Evolutionary conservation across 2,888 invertebrate species (phyloP).

Genomic region (Caenorhabditis sp.): DNA sequence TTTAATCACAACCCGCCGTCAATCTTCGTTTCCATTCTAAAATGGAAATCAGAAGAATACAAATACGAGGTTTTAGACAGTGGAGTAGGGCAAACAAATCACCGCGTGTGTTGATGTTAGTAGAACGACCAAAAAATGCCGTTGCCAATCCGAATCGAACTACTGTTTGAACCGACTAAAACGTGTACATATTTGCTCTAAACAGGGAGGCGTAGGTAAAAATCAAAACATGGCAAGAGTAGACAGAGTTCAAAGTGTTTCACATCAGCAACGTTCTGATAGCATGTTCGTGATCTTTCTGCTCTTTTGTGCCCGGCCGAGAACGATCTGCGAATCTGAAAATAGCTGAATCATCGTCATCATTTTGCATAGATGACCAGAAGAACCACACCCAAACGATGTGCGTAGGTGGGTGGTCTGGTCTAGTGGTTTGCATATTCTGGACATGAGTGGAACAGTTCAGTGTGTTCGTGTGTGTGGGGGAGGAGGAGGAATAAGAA

Average conservation of each 20-base stretch:
- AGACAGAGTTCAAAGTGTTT: constrained; percentile 26
- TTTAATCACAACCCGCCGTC: too few relatives aligned
- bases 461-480: constrained; percentile 32
- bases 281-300: constrained; percentile 29
- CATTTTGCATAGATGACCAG: constrained; percentile 18
- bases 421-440: constrained; percentile 41
- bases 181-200: constrained; percentile 47
- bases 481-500: constrained; percentile 4
- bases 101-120: constrained; percentile 3
- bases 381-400: constrained; percentile 35
- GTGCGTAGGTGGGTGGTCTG: constrained; percentile 32
- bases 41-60: constrained; percentile 4
- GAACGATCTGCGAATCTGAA: constrained; percentile 17
- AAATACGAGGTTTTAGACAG: constrained; percentile 2
- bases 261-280: constrained; percentile 27
- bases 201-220: constrained; percentile 12
- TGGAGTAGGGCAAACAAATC: constrained; percentile 10
- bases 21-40: background rate
- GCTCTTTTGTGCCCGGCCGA: background rate
- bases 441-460: constrained; percentile 41
- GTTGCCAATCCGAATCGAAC: constrained; percentile 20
- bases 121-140: background rate
- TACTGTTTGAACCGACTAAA: constrained; percentile 18
- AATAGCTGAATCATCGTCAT: constrained; percentile 49
- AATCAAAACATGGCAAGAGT: constrained; percentile 35